Evolutionary conservation across 2,113 vertebrate species (phyloP).

Genomic region (Aptenodytes patagonicus): DNA sequence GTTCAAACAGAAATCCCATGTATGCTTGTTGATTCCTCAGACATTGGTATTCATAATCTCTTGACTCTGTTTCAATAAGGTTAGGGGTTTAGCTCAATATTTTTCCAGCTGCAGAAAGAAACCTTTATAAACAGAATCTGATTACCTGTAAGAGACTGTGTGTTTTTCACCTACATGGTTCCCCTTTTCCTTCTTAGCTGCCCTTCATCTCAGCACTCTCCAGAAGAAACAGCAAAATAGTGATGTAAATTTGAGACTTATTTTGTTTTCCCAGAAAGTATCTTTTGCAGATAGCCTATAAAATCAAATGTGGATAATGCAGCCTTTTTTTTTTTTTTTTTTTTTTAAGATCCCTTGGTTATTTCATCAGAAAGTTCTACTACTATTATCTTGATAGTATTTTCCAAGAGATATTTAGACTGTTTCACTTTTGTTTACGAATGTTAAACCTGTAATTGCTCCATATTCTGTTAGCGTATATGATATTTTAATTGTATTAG

Average conservation of each 20-base stretch:
- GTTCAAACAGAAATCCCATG: slow-evolving; percentile 30
- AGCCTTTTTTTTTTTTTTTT: neutral
- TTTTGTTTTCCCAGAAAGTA: neutral
- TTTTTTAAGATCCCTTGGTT: neutral
- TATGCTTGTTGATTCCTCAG: slow-evolving; percentile 15
- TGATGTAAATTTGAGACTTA: neutral
- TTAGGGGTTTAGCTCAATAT: slow-evolving; percentile 29
- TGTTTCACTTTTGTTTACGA: neutral
- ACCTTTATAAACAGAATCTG: neutral
- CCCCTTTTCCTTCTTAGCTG: neutral
- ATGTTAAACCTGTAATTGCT: neutral
- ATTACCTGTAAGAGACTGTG: neutral
- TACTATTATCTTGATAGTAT: neutral
- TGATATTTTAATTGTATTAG: neutral
- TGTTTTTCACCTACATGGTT: neutral
- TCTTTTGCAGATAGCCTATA: neutral
- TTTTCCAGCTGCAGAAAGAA: slow-evolving; percentile 7
- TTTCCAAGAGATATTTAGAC: neutral
- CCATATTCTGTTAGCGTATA: neutral
- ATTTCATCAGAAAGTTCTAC: neutral
- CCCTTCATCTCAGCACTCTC: neutral
- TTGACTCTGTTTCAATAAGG: slow-evolving; percentile 47
- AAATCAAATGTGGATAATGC: neutral
- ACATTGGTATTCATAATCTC: slow-evolving; percentile 41
- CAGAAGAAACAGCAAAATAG: neutral